Evolutionary conservation across 2,113 vertebrate genomes (phyloP).

Genomic region (Rostratula benghalensis): DNA sequence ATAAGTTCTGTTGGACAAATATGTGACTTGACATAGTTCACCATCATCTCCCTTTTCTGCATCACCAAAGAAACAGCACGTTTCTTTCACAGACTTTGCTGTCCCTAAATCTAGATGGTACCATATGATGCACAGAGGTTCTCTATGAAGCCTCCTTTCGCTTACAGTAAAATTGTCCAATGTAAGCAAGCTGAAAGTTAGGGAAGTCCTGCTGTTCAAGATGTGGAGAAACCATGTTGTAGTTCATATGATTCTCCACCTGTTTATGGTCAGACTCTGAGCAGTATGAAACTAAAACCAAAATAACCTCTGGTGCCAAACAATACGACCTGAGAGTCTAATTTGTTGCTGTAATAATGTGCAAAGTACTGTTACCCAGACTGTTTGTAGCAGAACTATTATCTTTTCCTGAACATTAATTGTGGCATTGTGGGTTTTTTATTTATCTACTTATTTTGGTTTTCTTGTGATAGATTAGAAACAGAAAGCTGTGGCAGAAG

Average conservation of each 20-base stretch:
- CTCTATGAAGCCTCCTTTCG: slow-evolving; percentile 31
- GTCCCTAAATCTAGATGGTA: not conserved
- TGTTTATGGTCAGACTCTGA: slow-evolving; percentile 9
- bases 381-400: not conserved
- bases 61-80: not conserved
- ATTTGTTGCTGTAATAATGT: not conserved
- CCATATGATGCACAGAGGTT: not conserved
- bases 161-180: not conserved
- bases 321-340: not conserved
- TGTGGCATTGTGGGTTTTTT: not conserved
- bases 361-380: not conserved
- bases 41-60: not conserved
- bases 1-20: not conserved
- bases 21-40: not conserved
- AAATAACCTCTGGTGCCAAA: slow-evolving; percentile 40
- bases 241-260: not conserved
- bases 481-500: not conserved
- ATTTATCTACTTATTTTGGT: not conserved
- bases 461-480: not conserved
- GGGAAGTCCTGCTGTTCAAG: not conserved
- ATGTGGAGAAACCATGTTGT: slow-evolving; percentile 12
- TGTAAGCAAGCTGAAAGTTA: slow-evolving; percentile 21
- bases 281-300: slow-evolving; percentile 17
- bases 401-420: not conserved
- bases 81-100: not conserved